These are phyloP conservation scores for Heliornis fulica DNA, from an alignment of 2,113 vertebrate species.

Conservation along the genomic window DNA sequence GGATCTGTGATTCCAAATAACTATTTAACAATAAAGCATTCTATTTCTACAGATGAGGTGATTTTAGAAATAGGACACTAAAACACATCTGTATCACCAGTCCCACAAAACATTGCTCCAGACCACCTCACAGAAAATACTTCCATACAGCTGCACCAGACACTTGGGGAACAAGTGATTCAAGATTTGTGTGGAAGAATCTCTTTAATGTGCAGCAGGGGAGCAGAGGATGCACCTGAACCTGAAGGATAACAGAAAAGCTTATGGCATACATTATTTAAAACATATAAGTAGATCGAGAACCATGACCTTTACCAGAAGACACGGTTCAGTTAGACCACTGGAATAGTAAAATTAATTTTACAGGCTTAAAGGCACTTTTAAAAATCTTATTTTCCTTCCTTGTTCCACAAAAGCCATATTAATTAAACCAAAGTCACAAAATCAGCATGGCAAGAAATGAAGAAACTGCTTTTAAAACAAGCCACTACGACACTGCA, in stretches of 20 bases:
- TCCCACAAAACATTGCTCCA: neutral
- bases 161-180: neutral
- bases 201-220: neutral
- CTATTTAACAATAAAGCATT: neutral
- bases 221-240: neutral
- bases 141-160: neutral
- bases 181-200: neutral
- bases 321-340: neutral
- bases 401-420: neutral
- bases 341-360: constrained; percentile 1
- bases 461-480: neutral
- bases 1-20: neutral
- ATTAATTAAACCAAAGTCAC: neutral
- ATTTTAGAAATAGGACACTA: constrained; percentile 22
- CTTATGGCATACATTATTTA: neutral
- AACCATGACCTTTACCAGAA: neutral
- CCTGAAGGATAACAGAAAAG: neutral
- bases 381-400: neutral
- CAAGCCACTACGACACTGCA: neutral
- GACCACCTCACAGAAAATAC: neutral
- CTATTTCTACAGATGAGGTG: neutral
- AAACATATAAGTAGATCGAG: neutral
- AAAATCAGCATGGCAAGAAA: neutral
- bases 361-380: neutral
- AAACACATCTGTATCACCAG: neutral